Percentiles rank a stretch among this genome's conserved stretches.
phyloP scores from a whole-genome alignment of 1,140 invertebrate species.

The Nylanderia fulva region DNA sequence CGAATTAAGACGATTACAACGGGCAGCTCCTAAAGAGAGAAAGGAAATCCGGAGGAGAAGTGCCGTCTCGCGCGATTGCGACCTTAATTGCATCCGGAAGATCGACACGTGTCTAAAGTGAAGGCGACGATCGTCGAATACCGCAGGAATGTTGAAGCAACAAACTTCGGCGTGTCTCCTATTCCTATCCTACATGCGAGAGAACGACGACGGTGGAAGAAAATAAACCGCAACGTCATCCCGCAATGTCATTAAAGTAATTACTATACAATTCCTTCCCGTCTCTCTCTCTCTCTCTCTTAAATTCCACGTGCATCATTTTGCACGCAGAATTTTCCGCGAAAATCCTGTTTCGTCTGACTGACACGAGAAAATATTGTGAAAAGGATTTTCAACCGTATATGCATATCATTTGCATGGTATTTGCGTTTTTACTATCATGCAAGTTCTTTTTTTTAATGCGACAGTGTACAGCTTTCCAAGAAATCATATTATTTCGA shows the following conservation, averaged over 20 bases:
- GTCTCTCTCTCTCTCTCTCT: too few species aligned
- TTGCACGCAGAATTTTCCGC: neutral
- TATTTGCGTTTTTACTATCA: neutral
- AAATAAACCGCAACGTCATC: slow-evolving; percentile 54
- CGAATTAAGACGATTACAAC: slow-evolving; percentile 17
- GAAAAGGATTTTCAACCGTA: neutral
- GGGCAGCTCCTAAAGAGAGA: neutral
- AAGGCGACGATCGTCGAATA: slow-evolving; percentile 41
- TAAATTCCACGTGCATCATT: neutral
- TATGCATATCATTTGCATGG: neutral
- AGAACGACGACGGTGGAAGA: neutral
- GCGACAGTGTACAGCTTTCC: neutral
- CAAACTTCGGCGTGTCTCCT: slow-evolving; percentile 21
- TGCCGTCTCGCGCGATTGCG: slow-evolving; percentile 29
- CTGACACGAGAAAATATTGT: neutral
- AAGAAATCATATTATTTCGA: neutral
- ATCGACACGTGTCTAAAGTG: slow-evolving; percentile 37
- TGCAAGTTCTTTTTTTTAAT: neutral
- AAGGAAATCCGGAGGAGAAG: neutral
- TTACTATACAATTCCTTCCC: slow-evolving; percentile 23
- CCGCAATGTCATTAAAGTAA: slow-evolving; percentile 51
- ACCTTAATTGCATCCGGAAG: slow-evolving; percentile 48
- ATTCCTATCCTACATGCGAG: neutral
- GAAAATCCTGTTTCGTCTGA: neutral
- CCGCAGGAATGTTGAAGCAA: slow-evolving; percentile 22